Evolutionary conservation across 2,797 vertebrate species (phyloP).

Genomic region (Megalops cyprinoides): DNA sequence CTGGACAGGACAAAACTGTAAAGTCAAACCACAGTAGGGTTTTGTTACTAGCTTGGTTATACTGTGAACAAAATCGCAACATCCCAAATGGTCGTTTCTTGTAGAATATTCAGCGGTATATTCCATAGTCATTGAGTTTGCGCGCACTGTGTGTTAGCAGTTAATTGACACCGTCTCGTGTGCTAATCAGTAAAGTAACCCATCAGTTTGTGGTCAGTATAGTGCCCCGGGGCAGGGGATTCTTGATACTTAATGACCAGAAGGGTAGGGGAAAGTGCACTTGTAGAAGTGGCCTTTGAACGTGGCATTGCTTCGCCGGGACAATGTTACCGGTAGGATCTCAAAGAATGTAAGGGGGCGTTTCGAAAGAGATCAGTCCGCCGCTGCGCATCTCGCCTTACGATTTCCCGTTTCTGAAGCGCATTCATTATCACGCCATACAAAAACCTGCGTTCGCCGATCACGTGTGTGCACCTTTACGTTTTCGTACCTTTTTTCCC

Average conservation of each 20-base stretch:
- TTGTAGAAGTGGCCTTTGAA: neutral
- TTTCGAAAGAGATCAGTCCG: too few relatives aligned
- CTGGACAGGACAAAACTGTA: neutral
- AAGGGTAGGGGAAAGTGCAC: neutral
- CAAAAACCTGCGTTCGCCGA: too few relatives aligned
- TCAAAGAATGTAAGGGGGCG: too few relatives aligned
- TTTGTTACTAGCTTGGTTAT: neutral
- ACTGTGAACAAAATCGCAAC: neutral
- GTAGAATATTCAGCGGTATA: neutral
- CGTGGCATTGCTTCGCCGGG: too few relatives aligned
- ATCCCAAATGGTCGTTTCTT: neutral
- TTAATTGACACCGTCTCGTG: neutral
- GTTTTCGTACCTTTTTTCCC: too few relatives aligned
- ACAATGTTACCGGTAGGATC: too few relatives aligned
- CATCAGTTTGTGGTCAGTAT: neutral
- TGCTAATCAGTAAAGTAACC: neutral
- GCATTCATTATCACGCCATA: too few relatives aligned
- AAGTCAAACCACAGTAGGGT: neutral
- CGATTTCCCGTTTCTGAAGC: too few relatives aligned
- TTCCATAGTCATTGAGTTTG: neutral
- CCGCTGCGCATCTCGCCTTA: too few relatives aligned
- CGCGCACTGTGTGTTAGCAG: neutral
- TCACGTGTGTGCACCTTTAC: too few relatives aligned
- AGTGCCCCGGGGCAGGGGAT: neutral
- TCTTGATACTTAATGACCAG: neutral